These are phyloP conservation scores for Vireo griseus DNA, from an alignment of 2,797 vertebrate species.

Conservation along the genomic window DNA sequence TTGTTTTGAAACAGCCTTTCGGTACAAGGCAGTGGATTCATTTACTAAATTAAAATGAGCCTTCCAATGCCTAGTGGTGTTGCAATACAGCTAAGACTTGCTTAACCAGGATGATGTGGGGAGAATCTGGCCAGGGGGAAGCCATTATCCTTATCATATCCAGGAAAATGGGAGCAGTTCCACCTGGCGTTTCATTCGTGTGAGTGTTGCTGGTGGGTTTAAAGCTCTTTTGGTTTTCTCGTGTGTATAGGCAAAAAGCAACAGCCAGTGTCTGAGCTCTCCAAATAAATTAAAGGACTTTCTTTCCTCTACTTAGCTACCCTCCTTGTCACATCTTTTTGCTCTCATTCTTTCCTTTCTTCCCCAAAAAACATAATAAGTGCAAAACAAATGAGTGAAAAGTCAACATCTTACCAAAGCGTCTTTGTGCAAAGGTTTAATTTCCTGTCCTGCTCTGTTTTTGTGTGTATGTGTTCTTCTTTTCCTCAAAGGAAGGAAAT, in stretches of 20 bases:
- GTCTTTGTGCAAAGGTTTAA: slow-evolving; percentile 28
- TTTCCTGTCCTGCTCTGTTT: slow-evolving; percentile 13
- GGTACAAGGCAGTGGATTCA: neutral
- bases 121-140: neutral
- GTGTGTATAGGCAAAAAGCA: neutral
- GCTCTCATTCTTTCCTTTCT: neutral
- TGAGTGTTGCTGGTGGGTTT: neutral
- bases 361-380: neutral
- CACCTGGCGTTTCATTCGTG: neutral
- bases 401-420: neutral
- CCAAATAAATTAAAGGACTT: neutral
- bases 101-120: neutral
- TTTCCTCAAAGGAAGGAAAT: neutral
- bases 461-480: neutral
- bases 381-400: slow-evolving; percentile 10
- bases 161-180: slow-evolving; percentile 23
- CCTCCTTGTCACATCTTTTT: neutral
- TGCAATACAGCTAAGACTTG: neutral
- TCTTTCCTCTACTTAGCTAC: neutral
- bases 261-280: neutral
- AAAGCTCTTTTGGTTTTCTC: neutral
- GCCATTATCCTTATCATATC: neutral
- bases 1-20: neutral
- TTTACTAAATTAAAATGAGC: neutral
- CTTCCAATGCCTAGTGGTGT: neutral